Evolutionary conservation across 2,888 invertebrate species (phyloP).

Genomic region (Tipula confusa): DNA sequence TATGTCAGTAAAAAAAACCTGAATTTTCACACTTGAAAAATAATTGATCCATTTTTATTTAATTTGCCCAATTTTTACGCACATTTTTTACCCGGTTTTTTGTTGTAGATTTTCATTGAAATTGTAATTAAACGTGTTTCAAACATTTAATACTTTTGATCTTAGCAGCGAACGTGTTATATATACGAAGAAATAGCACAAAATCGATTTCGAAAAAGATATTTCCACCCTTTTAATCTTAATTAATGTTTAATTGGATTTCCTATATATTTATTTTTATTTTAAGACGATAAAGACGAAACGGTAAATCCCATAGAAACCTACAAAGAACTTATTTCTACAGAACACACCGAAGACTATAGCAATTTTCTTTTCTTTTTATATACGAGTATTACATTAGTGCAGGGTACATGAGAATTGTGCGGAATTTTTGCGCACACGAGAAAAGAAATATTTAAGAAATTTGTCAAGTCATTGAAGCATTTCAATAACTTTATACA

Average conservation of each 20-base stretch:
- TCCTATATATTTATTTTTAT: background rate
- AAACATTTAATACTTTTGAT: background rate
- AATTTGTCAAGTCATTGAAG: constrained; percentile 25
- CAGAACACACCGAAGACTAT: background rate
- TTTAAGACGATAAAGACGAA: background rate
- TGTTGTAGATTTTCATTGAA: background rate
- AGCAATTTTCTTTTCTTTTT: background rate
- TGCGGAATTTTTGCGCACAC: background rate
- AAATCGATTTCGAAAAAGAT: background rate
- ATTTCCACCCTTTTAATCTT: constrained; percentile 25
- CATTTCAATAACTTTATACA: background rate
- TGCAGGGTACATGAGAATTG: background rate
- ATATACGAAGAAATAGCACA: background rate
- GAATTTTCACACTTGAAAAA: background rate
- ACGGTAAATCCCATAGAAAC: background rate
- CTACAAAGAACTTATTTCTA: background rate
- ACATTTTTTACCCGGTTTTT: background rate
- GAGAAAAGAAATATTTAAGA: background rate
- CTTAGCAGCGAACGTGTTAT: background rate
- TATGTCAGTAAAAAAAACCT: background rate
- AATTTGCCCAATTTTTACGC: background rate
- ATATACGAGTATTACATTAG: background rate
- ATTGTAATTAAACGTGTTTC: background rate
- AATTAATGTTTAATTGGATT: constrained; percentile 25
- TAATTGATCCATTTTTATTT: background rate